Evolutionary conservation across 35 echinoderm and acorn worm genomes (phyloP).

Genomic region (Chiridota heheva): DNA sequence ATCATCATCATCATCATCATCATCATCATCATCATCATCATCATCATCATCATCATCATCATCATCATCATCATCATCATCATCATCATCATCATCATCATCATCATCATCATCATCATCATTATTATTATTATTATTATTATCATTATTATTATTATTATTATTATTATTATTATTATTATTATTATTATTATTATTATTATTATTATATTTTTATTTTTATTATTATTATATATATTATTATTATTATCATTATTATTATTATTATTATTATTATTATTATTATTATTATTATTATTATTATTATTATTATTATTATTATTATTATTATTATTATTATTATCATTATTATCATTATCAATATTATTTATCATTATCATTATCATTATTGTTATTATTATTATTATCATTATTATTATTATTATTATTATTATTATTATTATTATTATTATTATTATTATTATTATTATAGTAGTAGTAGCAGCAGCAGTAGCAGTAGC

Average conservation of each 20-base stretch:
- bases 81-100: too few relatives aligned
- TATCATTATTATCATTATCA: conserved; percentile 1
- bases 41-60: too few relatives aligned
- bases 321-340: conserved; percentile 11
- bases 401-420: neutral
- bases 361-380: conserved; percentile 1
- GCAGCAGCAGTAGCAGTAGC: too few relatives aligned
- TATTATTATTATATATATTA: neutral
- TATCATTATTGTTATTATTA: neutral
- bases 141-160: too few relatives aligned
- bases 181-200: too few relatives aligned
- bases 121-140: too few relatives aligned
- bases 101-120: too few relatives aligned
- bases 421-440: neutral
- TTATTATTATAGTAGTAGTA: conserved; percentile 11
- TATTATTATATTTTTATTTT: neutral
- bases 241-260: neutral
- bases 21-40: too few relatives aligned
- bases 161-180: too few relatives aligned
- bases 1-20: too few relatives aligned
- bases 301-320: conserved; percentile 11
- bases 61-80: too few relatives aligned
- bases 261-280: neutral
- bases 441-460: conserved; percentile 8
- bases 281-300: neutral